Evolutionary conservation across 2,113 vertebrate genomes (phyloP).

Genomic region (Chaetodon auriga): DNA sequence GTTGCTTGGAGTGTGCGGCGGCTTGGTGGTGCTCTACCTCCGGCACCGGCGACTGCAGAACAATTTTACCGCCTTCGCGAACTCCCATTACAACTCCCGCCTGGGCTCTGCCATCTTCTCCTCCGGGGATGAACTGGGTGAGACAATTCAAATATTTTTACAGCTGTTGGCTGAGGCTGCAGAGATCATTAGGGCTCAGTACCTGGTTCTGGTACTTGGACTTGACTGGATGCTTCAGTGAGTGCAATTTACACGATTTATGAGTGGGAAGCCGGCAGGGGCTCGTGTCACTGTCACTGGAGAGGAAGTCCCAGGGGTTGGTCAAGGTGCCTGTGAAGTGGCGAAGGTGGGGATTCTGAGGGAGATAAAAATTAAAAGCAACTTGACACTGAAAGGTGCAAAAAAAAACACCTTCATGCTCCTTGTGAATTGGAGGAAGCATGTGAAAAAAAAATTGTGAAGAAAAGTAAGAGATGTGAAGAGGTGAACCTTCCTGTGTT

Average conservation of each 20-base stretch:
- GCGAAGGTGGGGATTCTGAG: background rate
- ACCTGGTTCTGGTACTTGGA: background rate
- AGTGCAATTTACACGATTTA: background rate
- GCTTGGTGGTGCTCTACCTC: constrained; percentile 89
- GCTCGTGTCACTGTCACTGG: background rate
- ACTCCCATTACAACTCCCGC: constrained; percentile 98
- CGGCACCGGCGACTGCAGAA: constrained; percentile 93
- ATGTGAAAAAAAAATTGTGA: background rate
- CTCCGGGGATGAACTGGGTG: constrained; percentile 95
- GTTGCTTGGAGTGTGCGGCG: constrained; percentile 88
- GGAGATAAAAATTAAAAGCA: background rate
- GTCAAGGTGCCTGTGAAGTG: background rate
- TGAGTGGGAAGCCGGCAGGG: background rate
- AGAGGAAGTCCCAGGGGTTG: background rate
- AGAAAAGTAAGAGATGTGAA: background rate
- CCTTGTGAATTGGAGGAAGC: background rate
- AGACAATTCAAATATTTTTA: background rate
- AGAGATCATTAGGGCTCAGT: background rate
- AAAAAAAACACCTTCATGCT: background rate
- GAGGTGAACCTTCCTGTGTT: background rate
- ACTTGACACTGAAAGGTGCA: background rate
- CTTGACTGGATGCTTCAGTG: background rate
- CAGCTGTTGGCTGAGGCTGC: too few relatives aligned
- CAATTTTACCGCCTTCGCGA: constrained; percentile 96
- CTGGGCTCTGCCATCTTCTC: constrained; percentile 97